A percentile compares a stretch with the other conserved stretches of the same genome.
These are phyloP conservation scores for Carapus acus DNA, from an alignment of 2,797 vertebrate genomes.

Conservation along the genomic window DNA sequence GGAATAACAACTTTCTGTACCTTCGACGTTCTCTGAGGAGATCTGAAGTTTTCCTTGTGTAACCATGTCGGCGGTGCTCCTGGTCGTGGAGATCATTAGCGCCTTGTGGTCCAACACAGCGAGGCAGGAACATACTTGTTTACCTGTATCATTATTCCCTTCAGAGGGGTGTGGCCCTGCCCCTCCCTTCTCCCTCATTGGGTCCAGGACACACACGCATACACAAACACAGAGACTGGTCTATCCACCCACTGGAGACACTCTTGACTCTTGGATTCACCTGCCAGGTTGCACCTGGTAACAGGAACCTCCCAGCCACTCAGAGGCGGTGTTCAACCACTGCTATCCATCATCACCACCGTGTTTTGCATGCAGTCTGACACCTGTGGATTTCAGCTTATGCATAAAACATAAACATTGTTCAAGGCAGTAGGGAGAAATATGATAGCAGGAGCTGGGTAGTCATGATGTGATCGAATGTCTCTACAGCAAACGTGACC, in stretches of 20 bases:
- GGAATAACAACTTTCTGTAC: constrained; percentile 37
- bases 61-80: constrained; percentile 58
- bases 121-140: constrained; percentile 29
- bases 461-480: constrained; percentile 1
- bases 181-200: constrained; percentile 14
- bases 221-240: neutral
- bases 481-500: no score
- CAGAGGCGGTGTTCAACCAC: neutral
- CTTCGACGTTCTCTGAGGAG: constrained; percentile 45
- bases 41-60: constrained; percentile 57
- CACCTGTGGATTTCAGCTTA: constrained; percentile 34
- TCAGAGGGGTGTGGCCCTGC: constrained; percentile 39
- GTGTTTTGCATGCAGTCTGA: constrained; percentile 10
- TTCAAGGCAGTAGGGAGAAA: constrained; percentile 42
- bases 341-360: constrained; percentile 7
- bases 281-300: constrained; percentile 16
- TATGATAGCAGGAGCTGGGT: constrained; percentile 25
- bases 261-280: constrained; percentile 6
- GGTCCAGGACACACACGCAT: constrained; percentile 2
- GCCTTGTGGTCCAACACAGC: constrained; percentile 1
- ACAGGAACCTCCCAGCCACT: constrained; percentile 22
- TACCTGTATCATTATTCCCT: constrained; percentile 17
- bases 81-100: constrained; percentile 45
- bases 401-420: constrained; percentile 56
- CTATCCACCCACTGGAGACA: neutral